Base-by-base conservation (phyloP, 1,140 invertebrate species). In the Drosophila novamexicana region DNA sequence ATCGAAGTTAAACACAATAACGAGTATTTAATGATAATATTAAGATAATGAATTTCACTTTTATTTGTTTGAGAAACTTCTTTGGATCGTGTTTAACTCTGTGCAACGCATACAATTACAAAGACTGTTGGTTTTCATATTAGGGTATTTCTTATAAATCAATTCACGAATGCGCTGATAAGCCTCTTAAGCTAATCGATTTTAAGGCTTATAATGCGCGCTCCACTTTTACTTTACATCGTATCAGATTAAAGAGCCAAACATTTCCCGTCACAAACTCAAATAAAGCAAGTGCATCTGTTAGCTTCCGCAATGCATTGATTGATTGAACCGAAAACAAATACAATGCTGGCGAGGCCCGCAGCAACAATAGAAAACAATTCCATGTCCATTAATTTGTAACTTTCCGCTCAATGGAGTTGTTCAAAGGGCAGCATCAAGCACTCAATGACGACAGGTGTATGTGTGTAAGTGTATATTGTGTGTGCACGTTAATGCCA, bases 341-440 rank as follows among this genome's bases (percentile, higher is more conserved):
- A 77, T 71, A 72, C 72, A 67, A 67, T 50, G 45, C 54, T n/a
- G 53, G 52, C 52, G 14, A 1, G 9, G 53, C 39, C 49, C 49
- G 56, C 45, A 34, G 62, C 58, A 57, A 53, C 56, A 63, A 63
- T 37, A 66, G 59, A 74, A 67, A 64, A 32, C 70, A 86, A 76
- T 77, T 67, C 71, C 78, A 81, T 70, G 72, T 75, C 61, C 75
- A 80, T 83, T 72, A 70, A 89, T 78, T 75, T 77, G 64, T 34
- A 64, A 53, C 66, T 74, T 68, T 75, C 68, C 77, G 79, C 77
- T 75, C 71, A 84, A 67, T 84, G 83, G 74, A 75, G 76, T 84
- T 89, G 77, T 75, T 66, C 75, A 79, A 86, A 86, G 82, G 82
- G 83, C 70, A 44, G 45, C 56, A 59, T 69, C 50, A 42, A 67